These are phyloP conservation scores for Oxyura jamaicensis DNA, from an alignment of 2,113 vertebrate genomes.

Conservation along the genomic window DNA sequence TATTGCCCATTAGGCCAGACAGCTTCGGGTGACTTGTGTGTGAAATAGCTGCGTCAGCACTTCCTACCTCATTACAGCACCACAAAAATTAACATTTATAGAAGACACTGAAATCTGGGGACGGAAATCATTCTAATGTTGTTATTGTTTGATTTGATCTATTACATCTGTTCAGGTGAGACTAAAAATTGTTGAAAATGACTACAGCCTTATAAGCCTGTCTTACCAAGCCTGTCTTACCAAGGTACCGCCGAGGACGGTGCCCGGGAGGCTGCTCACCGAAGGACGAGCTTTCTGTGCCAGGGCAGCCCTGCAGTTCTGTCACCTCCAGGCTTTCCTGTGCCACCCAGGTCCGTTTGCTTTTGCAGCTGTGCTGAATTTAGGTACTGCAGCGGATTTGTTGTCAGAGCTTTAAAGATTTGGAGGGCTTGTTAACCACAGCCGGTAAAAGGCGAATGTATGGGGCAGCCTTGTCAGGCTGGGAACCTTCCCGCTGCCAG, in stretches of 20 bases:
- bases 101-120: neutral
- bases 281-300: neutral
- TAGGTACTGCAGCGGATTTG: conserved; percentile 34
- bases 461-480: neutral
- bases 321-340: neutral
- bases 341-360: neutral
- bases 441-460: neutral
- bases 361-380: conserved; percentile 6
- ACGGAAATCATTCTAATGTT: neutral
- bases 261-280: accelerated
- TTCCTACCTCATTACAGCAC: neutral
- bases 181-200: neutral
- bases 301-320: neutral
- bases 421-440: neutral
- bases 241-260: neutral
- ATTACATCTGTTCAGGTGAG: neutral
- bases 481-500: neutral
- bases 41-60: neutral
- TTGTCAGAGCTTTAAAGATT: neutral
- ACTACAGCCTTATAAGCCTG: neutral
- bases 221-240: conserved; percentile 10
- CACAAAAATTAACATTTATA: neutral
- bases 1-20: neutral
- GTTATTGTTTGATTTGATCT: neutral
- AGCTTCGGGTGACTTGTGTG: neutral